These are phyloP conservation scores for Drosophila baimaii DNA, from an alignment of 1,140 invertebrate species.

Conservation along the genomic window DNA sequence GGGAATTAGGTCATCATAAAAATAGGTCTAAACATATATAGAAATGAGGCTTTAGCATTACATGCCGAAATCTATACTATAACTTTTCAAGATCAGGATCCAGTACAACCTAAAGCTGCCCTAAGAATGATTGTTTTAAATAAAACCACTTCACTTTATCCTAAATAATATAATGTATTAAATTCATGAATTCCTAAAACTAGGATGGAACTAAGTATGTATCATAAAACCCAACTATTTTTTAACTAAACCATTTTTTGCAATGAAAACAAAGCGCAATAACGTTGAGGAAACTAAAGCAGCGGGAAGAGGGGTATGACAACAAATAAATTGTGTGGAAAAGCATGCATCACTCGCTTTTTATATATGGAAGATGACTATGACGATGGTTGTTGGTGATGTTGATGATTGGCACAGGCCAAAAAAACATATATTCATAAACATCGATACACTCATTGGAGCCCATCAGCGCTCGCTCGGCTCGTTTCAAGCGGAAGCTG, in stretches of 20 bases:
- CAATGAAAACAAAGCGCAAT: background rate
- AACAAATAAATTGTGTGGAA: conserved; percentile 33
- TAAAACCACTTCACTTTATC: too few species aligned
- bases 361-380: conserved; percentile 26
- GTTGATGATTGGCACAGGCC: background rate
- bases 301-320: background rate
- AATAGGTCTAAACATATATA: background rate
- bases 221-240: background rate
- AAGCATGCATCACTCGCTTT: conserved; percentile 39
- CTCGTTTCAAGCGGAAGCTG: conserved; percentile 44
- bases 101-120: background rate
- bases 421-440: conserved; percentile 42
- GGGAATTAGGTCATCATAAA: conserved; percentile 12
- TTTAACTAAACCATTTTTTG: background rate
- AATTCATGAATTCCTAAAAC: background rate
- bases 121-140: background rate
- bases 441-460: conserved; percentile 13
- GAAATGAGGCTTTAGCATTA: too few species aligned
- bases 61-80: too few species aligned
- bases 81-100: background rate
- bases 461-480: conserved; percentile 4
- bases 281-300: background rate
- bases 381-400: conserved; percentile 11
- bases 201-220: background rate
- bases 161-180: background rate